Percentiles rank a stretch among this genome's conserved stretches.
phyloP scores from a whole-genome alignment of 2,888 invertebrate genomes.

The Parochlus steinenii region DNA sequence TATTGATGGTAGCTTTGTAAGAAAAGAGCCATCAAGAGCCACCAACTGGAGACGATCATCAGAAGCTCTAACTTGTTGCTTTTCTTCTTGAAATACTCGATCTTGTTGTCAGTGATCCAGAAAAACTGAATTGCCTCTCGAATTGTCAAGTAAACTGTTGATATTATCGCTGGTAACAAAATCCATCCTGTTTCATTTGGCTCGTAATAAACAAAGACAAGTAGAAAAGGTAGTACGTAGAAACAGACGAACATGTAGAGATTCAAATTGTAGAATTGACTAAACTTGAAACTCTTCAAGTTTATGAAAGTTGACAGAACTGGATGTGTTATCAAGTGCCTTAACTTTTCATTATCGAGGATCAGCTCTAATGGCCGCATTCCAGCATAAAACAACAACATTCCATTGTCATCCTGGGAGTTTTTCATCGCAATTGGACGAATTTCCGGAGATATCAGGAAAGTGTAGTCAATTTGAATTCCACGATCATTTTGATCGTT shows the following conservation, averaged over 20 bases:
- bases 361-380: constrained; percentile 6
- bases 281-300: constrained; percentile 4
- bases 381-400: constrained; percentile 4
- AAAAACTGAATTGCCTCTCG: constrained; percentile 6
- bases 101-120: neutral
- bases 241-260: constrained; percentile 9
- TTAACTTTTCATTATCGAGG: constrained; percentile 5
- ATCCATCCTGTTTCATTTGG: no score
- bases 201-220: no score
- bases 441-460: constrained; percentile 7
- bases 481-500: constrained; percentile 2
- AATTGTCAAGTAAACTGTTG: constrained; percentile 7
- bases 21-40: neutral
- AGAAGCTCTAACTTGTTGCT: constrained; percentile 11
- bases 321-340: constrained; percentile 8
- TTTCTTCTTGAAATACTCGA: constrained; percentile 9
- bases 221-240: constrained; percentile 9
- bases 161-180: constrained; percentile 2
- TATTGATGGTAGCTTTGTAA: neutral
- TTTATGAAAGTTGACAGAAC: constrained; percentile 12
- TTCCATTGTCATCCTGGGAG: constrained; percentile 7
- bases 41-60: constrained; percentile 2
- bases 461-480: constrained; percentile 8
- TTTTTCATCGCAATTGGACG: neutral
- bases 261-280: constrained; percentile 9